Percentiles rank a stretch among this genome's conserved stretches.
Evolutionary conservation across 2,888 invertebrate species (phyloP).

Genomic region (Patella caerulea): DNA sequence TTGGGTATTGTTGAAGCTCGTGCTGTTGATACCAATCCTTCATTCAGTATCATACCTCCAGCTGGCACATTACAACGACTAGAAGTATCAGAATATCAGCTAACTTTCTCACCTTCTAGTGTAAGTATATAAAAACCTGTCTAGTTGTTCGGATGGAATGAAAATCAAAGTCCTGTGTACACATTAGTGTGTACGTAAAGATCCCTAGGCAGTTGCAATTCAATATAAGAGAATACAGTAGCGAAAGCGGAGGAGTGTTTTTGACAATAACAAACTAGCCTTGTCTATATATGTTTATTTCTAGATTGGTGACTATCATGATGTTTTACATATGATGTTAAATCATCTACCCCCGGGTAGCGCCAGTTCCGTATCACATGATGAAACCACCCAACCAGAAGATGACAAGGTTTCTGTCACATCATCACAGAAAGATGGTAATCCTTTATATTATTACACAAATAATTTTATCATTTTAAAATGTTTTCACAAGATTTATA

Average conservation of each 20-base stretch:
- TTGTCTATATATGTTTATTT: neutral
- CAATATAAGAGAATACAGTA: too few relatives aligned
- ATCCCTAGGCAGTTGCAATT: too few relatives aligned
- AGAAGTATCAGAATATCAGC: conserved; percentile 55
- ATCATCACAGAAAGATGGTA: neutral
- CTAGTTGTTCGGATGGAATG: too few relatives aligned
- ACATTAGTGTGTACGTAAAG: too few relatives aligned
- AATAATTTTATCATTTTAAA: too few relatives aligned
- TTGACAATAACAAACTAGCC: too few relatives aligned
- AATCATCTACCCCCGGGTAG: conserved; percentile 59
- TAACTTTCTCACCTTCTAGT: conserved; percentile 69
- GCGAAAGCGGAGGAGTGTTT: too few relatives aligned
- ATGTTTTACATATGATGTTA: conserved; percentile 66
- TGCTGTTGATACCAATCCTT: conserved; percentile 63
- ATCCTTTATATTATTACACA: neutral
- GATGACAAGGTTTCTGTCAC: neutral
- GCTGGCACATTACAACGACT: conserved; percentile 57
- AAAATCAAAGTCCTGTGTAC: too few relatives aligned
- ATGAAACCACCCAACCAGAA: conserved; percentile 20
- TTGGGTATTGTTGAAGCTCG: conserved; percentile 29
- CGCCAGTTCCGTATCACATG: conserved; percentile 30
- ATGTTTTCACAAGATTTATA: too few relatives aligned
- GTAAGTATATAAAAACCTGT: conserved; percentile 44
- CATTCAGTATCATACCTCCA: conserved; percentile 67
- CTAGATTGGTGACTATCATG: conserved; percentile 65